Percentiles rank a stretch among this genome's conserved stretches.
These are phyloP conservation scores for Drosophila kuntzei DNA, from an alignment of 2,888 invertebrate species.

Conservation along the genomic window DNA sequence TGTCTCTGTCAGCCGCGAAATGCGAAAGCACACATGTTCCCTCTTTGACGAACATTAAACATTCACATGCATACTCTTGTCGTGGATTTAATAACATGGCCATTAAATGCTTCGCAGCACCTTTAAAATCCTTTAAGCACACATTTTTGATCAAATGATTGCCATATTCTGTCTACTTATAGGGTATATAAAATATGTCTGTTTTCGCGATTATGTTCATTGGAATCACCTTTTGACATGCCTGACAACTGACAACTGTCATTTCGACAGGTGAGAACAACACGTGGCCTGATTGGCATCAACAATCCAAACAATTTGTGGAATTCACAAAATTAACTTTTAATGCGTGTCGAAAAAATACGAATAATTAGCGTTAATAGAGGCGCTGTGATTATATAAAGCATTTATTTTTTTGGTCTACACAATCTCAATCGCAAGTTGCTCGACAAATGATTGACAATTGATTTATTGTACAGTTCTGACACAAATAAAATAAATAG, in stretches of 20 bases:
- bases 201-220: slow-evolving; percentile 3
- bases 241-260: slow-evolving; percentile 23
- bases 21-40: slow-evolving; percentile 17
- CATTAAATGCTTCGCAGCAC: slow-evolving; percentile 21
- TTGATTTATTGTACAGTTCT: slow-evolving; percentile 1
- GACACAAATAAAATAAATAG: neutral
- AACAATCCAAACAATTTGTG: slow-evolving; percentile 14
- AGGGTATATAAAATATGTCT: neutral
- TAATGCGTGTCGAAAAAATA: slow-evolving; percentile 4
- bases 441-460: neutral
- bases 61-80: slow-evolving; percentile 22
- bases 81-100: slow-evolving; percentile 18
- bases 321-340: neutral
- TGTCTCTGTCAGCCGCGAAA: slow-evolving; percentile 1
- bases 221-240: slow-evolving; percentile 11
- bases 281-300: slow-evolving; percentile 32
- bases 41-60: slow-evolving; percentile 22
- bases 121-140: slow-evolving; percentile 16
- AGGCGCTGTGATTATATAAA: slow-evolving; percentile 1
- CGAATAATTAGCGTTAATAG: slow-evolving; percentile 18
- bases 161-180: slow-evolving; percentile 16
- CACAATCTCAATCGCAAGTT: neutral
- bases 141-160: slow-evolving; percentile 14
- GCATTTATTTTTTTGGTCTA: neutral
- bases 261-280: slow-evolving; percentile 22